These are phyloP conservation scores for Isichthys henryi DNA, from an alignment of 2,113 vertebrate species.

Conservation along the genomic window DNA sequence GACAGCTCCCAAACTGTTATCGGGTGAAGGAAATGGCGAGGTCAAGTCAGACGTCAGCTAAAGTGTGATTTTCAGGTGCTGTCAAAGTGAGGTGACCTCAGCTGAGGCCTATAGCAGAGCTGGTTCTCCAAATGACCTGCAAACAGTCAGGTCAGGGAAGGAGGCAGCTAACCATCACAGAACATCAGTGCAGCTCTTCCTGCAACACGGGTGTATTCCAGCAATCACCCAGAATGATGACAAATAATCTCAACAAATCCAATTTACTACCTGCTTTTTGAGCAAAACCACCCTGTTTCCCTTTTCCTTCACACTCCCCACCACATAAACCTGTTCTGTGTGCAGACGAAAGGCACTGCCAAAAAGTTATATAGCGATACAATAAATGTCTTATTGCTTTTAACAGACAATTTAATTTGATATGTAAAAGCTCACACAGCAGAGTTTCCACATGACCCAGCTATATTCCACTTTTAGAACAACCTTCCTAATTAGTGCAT, in stretches of 20 bases:
- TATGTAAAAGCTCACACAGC: background rate
- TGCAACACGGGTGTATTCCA: background rate
- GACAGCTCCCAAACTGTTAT: background rate
- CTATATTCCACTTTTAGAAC: background rate
- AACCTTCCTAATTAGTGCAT: background rate
- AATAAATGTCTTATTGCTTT: background rate
- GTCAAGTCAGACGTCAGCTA: slow-evolving; percentile 3
- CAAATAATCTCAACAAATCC: background rate
- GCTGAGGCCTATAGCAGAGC: slow-evolving; percentile 10
- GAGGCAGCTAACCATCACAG: background rate
- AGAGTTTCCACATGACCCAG: background rate
- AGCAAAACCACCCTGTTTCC: background rate
- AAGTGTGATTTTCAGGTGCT: slow-evolving; percentile 24
- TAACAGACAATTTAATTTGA: background rate
- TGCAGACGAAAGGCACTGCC: background rate
- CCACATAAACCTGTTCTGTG: background rate
- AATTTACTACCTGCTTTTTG: background rate
- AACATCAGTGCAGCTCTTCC: background rate
- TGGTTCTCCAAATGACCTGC: background rate
- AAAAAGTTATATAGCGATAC: background rate
- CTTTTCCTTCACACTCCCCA: background rate
- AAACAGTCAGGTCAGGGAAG: slow-evolving; percentile 15
- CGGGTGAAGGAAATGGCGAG: background rate
- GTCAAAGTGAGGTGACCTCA: slow-evolving; percentile 28
- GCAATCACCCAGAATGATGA: background rate